Base-by-base conservation (phyloP, 2,113 vertebrate species). In the Pardalotus punctatus region DNA sequence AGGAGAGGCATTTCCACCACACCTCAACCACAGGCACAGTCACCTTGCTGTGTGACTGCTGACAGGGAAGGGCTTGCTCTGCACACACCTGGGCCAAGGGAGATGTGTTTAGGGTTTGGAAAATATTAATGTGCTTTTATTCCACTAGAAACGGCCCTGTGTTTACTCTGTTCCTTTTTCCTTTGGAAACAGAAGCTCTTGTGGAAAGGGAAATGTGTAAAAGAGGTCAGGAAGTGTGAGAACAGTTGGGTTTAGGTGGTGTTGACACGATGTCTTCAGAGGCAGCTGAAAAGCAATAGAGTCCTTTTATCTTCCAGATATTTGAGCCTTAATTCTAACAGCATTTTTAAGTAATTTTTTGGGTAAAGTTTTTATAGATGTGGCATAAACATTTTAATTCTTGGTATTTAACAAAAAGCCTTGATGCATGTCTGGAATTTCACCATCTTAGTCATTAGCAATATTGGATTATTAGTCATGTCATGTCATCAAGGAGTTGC, bases 381-480 rank as follows among this genome's bases (percentile, higher is more conserved):
- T 25, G 28, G 11, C 81, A 82, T 66, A 35, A 88, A 38, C 27
- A 22, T 80, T 94, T 86, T 56, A 91, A 88, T 88, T 91, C 57
- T 79, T 83, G 43, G 40, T 86, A 50, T 47, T 27, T 65, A 82
- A 76, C 57, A 77, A 25, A 56, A 74, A 93, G 50, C 74, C 38
- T 85, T 12, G 3, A 29, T 72, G 62, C 60, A 58, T 14, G 58
- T 76, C 78, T 94, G 78, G 81, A 47, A 91, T 95, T 94, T 93
- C 54, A 80, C 87, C 91, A 79, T 69, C 62, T 81, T 81, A 38
- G 50, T 95, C 91, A 62, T 91, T 91, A 87, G 87, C 42, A 47
- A 36, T 85, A 77, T 77, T 94, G 78, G 81, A 69, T 33, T 69
- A 87, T 93, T 89, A 90, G 81, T 94, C 86, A 86, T 14, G 33